phyloP scores from a whole-genome alignment of 2,797 vertebrate species.

The Cossypha heuglini region DNA sequence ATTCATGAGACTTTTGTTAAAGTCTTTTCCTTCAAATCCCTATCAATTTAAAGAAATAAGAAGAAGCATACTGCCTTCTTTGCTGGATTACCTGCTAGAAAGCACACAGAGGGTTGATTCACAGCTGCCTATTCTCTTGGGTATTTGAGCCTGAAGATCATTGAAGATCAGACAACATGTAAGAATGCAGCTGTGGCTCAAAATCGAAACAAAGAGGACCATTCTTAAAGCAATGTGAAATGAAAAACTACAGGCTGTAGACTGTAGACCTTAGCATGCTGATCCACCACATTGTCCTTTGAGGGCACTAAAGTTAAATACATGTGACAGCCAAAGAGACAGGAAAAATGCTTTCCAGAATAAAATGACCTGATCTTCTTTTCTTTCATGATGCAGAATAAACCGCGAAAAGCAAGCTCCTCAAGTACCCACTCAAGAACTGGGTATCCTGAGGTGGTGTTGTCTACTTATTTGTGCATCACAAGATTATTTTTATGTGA shows the following conservation, averaged over 20 bases:
- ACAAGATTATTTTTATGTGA: slow-evolving; percentile 50
- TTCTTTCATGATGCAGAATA: slow-evolving; percentile 54
- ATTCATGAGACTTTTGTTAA: slow-evolving; percentile 67
- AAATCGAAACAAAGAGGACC: slow-evolving; percentile 78
- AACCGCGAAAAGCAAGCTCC: slow-evolving; percentile 55
- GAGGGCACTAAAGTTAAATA: slow-evolving; percentile 73
- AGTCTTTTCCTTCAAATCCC: slow-evolving; percentile 70
- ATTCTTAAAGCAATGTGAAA: slow-evolving; percentile 73
- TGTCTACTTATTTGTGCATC: slow-evolving; percentile 32
- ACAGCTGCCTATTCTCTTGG: slow-evolving; percentile 74
- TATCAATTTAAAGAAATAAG: slow-evolving; percentile 71
- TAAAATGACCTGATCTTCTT: slow-evolving; percentile 65
- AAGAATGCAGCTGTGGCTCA: slow-evolving; percentile 76
- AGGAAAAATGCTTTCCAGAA: slow-evolving; percentile 67
- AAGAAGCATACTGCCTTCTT: slow-evolving; percentile 53
- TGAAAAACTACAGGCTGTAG: slow-evolving; percentile 71
- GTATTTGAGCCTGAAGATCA: slow-evolving; percentile 75
- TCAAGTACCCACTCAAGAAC: slow-evolving; percentile 65
- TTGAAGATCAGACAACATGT: slow-evolving; percentile 77
- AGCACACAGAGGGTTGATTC: slow-evolving; percentile 69
- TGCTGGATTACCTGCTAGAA: slow-evolving; percentile 70
- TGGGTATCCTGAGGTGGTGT: slow-evolving; percentile 15
- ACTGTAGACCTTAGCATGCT: slow-evolving; percentile 59
- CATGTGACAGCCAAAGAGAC: slow-evolving; percentile 70
- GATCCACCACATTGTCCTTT: slow-evolving; percentile 73